phyloP scores from a whole-genome alignment of 2,888 invertebrate genomes.

The Eupithecia subumbrata region DNA sequence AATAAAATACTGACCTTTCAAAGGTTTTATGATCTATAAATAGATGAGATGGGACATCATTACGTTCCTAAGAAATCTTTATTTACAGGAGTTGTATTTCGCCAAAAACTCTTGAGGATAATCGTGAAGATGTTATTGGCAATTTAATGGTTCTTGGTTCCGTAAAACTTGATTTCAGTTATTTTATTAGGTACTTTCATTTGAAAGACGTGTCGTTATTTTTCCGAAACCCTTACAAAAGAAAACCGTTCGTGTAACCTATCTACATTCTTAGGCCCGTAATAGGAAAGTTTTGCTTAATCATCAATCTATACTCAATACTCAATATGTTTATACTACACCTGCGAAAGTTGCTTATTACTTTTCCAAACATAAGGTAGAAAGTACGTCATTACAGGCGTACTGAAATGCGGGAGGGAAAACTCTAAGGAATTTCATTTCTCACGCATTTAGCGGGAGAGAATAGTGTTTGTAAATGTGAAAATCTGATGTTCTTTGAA shows the following conservation, averaged over 20 bases:
- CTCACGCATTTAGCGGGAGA: too few species aligned
- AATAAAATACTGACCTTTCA: neutral
- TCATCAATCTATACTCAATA: too few species aligned
- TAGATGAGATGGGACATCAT: neutral
- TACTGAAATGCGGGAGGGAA: too few species aligned
- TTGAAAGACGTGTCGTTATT: neutral
- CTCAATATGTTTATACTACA: too few species aligned
- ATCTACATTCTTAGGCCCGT: too few species aligned
- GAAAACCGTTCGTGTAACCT: neutral
- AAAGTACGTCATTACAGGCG: too few species aligned
- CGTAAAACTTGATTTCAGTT: slow-evolving; percentile 13
- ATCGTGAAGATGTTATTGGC: slow-evolving; percentile 10
- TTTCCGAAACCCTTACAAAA: neutral
- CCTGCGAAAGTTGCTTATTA: too few species aligned
- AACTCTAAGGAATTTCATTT: too few species aligned
- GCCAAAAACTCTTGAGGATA: slow-evolving; percentile 5
- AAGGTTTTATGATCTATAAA: neutral
- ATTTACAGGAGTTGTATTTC: slow-evolving; percentile 13
- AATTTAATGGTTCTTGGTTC: slow-evolving; percentile 5
- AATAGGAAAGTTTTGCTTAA: too few species aligned
- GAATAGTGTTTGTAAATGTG: too few species aligned
- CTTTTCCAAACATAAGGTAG: too few species aligned
- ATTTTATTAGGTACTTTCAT: neutral
- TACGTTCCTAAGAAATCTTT: neutral
- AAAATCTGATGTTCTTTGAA: too few species aligned